These are phyloP conservation scores for Egretta garzetta DNA, from an alignment of 2,113 vertebrate species.

Conservation along the genomic window DNA sequence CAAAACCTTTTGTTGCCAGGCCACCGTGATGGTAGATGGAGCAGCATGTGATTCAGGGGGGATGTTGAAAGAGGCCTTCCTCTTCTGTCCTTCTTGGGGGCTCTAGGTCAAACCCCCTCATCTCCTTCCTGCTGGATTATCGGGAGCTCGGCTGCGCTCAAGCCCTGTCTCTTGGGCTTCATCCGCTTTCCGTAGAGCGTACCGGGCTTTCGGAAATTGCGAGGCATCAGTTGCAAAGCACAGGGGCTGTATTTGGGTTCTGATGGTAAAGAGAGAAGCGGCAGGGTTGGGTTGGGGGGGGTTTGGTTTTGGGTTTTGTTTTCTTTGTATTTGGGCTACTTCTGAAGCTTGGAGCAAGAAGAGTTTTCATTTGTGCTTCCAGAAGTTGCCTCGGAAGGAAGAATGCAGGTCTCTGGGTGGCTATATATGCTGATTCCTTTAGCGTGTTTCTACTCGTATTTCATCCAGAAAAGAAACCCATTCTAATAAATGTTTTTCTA, in stretches of 20 bases:
- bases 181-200: not conserved
- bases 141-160: not conserved
- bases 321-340: not conserved
- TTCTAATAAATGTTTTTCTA: slow-evolving; percentile 19
- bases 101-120: not conserved
- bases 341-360: not conserved
- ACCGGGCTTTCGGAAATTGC: not conserved
- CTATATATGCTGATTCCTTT: not conserved
- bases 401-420: not conserved
- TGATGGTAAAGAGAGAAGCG: not conserved
- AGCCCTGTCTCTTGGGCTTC: not conserved
- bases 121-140: slow-evolving; percentile 24
- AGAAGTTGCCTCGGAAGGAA: not conserved
- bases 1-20: not conserved
- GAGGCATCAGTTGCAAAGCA: not conserved
- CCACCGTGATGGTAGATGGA: not conserved
- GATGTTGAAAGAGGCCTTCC: slow-evolving; percentile 29
- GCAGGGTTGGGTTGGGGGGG: too few relatives aligned
- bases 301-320: too few relatives aligned
- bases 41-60: not conserved
- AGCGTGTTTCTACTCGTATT: not conserved
- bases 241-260: not conserved
- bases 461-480: not conserved
- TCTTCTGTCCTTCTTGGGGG: not conserved
- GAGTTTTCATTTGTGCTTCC: not conserved